Conservation (phyloP, 1,140 invertebrate genomes). For the Papilio xuthus region DNA sequence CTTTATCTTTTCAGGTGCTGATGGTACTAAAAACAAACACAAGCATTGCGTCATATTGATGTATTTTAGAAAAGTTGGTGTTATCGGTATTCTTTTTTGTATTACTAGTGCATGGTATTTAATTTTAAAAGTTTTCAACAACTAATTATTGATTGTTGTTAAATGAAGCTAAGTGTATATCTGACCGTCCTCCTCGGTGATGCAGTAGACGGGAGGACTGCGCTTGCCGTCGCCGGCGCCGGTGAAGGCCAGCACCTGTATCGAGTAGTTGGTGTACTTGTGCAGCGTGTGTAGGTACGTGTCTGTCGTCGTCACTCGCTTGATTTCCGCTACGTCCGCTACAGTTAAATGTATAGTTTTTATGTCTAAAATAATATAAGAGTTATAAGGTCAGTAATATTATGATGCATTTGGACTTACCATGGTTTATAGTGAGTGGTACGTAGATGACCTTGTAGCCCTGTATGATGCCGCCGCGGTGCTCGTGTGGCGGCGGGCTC, state of each 20-base stretch:
- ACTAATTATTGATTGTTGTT: too few species aligned
- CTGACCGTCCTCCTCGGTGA: slow-evolving; percentile 88
- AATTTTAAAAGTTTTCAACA: too few species aligned
- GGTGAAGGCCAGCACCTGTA: slow-evolving; percentile 91
- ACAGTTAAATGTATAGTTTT: slow-evolving; percentile 56
- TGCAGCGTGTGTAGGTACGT: slow-evolving; percentile 87
- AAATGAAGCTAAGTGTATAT: neutral
- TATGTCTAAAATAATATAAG: neutral
- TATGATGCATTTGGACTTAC: slow-evolving; percentile 46
- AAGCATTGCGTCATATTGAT: neutral
- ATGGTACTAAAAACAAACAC: slow-evolving; percentile 85
- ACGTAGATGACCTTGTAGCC: slow-evolving; percentile 92
- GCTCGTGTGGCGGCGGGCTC: slow-evolving; percentile 86
- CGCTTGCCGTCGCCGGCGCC: slow-evolving; percentile 88
- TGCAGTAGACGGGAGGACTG: slow-evolving; percentile 86
- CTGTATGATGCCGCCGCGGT: slow-evolving; percentile 88
- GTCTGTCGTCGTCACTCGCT: slow-evolving; percentile 89
- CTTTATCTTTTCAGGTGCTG: slow-evolving; percentile 89
- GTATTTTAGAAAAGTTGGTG: too few species aligned
- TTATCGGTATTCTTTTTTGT: neutral
- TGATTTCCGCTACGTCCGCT: slow-evolving; percentile 85
- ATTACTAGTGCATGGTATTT: neutral
- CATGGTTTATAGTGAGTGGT: slow-evolving; percentile 83
- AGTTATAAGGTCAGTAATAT: neutral
- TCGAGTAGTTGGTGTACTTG: slow-evolving; percentile 89